Percentiles rank a stretch among this genome's conserved stretches.
Evolutionary conservation across 2,113 vertebrate genomes (phyloP).

Genomic region (Toxotes jaculatrix): DNA sequence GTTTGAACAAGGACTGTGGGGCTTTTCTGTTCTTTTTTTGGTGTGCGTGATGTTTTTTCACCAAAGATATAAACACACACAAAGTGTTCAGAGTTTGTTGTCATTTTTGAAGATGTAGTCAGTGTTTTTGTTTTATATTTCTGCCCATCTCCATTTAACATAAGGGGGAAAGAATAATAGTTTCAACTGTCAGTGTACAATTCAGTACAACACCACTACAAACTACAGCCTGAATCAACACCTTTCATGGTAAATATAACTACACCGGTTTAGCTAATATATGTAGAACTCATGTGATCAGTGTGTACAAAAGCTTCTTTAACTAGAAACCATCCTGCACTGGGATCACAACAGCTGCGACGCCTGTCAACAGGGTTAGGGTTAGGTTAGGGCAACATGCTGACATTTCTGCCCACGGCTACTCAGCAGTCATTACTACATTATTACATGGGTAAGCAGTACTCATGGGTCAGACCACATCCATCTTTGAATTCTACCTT

Average conservation of each 20-base stretch:
- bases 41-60: not conserved
- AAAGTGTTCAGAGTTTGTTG: not conserved
- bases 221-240: not conserved
- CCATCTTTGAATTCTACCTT: no score
- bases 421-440: no score
- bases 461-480: no score
- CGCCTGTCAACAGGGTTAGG: no score
- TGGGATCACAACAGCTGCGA: no score
- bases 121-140: not conserved
- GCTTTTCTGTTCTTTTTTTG: not conserved
- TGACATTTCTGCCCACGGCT: no score
- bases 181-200: no score
- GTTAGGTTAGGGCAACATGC: no score
- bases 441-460: no score
- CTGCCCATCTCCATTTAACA: not conserved
- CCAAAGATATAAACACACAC: not conserved
- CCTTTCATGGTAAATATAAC: not conserved
- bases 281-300: no score
- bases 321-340: no score
- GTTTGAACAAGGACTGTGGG: not conserved
- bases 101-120: not conserved
- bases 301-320: no score
- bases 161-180: not conserved
- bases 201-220: not conserved
- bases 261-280: not conserved